Conservation (phyloP, 2,888 invertebrate genomes). For the Lithophane socia region DNA sequence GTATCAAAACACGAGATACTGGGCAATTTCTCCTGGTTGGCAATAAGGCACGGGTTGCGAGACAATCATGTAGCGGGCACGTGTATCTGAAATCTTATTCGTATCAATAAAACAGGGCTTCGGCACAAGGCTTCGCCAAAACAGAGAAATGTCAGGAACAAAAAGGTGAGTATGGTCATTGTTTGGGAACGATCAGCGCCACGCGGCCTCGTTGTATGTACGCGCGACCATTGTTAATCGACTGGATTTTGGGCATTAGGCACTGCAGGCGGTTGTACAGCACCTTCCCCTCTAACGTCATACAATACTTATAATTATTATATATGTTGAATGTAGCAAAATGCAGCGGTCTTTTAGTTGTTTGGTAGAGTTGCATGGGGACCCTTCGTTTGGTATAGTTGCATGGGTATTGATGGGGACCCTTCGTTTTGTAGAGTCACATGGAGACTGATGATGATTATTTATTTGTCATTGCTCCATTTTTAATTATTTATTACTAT, state of each 20-base stretch:
- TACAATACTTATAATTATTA: no score
- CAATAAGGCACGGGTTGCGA: neutral
- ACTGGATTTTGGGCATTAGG: no score
- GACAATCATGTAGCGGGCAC: neutral
- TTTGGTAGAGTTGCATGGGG: neutral
- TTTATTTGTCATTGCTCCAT: no score
- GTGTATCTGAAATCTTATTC: neutral
- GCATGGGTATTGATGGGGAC: no score
- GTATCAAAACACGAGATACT: neutral
- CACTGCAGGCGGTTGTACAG: no score
- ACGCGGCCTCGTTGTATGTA: neutral
- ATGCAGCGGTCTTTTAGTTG: neutral
- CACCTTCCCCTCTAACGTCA: no score
- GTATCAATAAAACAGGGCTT: neutral
- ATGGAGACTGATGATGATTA: no score
- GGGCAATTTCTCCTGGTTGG: neutral
- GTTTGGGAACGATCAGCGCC: neutral
- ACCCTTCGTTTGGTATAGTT: no score
- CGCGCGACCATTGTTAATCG: no score
- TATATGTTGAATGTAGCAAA: neutral
- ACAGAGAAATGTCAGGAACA: neutral
- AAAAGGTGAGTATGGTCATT: neutral
- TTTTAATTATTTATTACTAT: no score
- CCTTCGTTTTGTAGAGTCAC: no score
- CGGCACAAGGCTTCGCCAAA: neutral